A percentile compares a stretch with the other conserved stretches of the same genome.
These are phyloP conservation scores for Myotis findleyi DNA, from an alignment of 2,797 vertebrate species.

Conservation along the genomic window DNA sequence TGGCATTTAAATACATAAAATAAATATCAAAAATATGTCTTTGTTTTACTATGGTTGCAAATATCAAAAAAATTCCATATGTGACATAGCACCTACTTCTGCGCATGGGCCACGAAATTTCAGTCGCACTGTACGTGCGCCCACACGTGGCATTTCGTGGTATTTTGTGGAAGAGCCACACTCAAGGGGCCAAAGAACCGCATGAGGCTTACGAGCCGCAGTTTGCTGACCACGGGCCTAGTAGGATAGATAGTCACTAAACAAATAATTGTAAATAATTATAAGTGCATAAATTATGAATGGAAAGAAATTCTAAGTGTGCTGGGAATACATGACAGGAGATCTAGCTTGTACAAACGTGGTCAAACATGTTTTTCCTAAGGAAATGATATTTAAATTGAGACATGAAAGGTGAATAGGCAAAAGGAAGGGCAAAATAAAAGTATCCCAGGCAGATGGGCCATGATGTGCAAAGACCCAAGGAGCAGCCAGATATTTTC, in stretches of 20 bases:
- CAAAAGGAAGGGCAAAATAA: conserved; percentile 1
- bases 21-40: no score
- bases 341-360: neutral
- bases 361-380: neutral
- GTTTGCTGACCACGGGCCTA: neutral
- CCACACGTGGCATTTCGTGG: no score
- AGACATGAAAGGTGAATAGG: neutral
- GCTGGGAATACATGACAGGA: neutral
- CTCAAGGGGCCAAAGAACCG: no score
- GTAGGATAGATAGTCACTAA: neutral
- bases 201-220: no score
- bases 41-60: no score
- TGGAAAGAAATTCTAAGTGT: conserved; percentile 23
- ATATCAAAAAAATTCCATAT: no score
- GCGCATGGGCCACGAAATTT: no score
- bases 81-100: no score
- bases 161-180: no score
- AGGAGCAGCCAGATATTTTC: neutral
- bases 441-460: neutral
- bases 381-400: conserved; percentile 26
- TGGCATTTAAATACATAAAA: no score
- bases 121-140: no score
- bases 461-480: neutral
- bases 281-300: neutral
- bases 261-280: conserved; percentile 3